These are phyloP conservation scores for Lutraria lutraria DNA, from an alignment of 2,888 invertebrate genomes.

Conservation along the genomic window DNA sequence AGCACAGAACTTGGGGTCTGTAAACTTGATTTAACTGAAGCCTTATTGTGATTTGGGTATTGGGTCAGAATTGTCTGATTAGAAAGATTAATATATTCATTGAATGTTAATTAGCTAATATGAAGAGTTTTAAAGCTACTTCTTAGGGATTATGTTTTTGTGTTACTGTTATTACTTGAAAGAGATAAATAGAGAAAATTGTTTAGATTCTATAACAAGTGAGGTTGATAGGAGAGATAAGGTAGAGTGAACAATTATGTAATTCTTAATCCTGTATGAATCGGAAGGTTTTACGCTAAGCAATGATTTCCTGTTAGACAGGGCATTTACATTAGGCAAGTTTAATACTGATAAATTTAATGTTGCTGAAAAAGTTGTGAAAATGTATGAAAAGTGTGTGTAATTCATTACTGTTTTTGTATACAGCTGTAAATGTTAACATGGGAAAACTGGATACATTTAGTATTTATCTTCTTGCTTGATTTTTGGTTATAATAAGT, in stretches of 20 bases:
- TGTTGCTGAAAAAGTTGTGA: not conserved
- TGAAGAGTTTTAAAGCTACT: not conserved
- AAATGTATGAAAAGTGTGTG: not conserved
- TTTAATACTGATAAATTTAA: not conserved
- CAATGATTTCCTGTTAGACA: not conserved
- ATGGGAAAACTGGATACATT: not conserved
- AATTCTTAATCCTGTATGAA: conserved; percentile 17
- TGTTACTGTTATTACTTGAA: not conserved
- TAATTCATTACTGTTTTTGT: not conserved
- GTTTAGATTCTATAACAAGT: conserved; percentile 6
- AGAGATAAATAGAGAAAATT: conserved; percentile 12
- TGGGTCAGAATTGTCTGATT: conserved; percentile 6
- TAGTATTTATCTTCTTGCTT: not conserved
- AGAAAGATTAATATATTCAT: conserved; percentile 15
- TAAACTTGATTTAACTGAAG: not conserved
- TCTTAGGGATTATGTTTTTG: not conserved
- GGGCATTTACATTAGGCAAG: not conserved
- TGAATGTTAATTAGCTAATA: not conserved
- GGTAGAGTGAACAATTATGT: not conserved
- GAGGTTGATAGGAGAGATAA: conserved; percentile 11
- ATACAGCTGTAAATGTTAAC: not conserved
- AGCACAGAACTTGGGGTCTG: not conserved
- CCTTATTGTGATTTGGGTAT: not conserved
- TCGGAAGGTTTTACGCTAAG: not conserved
- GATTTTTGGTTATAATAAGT: not conserved